Conservation (phyloP, 2,797 vertebrate genomes). For the Danionella dracula region DNA sequence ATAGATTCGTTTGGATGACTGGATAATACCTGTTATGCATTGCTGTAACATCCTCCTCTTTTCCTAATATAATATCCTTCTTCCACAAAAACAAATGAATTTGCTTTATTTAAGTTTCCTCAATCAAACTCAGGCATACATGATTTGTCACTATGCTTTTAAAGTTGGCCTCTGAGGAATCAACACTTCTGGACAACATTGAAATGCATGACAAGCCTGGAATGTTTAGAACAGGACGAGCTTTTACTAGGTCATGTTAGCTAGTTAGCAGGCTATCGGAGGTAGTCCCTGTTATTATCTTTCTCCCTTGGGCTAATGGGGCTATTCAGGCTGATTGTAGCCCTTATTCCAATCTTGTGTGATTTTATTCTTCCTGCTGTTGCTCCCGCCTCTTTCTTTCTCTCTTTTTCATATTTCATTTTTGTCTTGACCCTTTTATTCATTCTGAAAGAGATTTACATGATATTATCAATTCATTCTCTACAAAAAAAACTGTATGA, state of each 20-base stretch:
- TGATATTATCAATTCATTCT: background rate
- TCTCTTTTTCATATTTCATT: background rate
- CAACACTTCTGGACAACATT: background rate
- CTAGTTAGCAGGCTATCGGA: slow-evolving; percentile 13
- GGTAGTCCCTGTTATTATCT: slow-evolving; percentile 7
- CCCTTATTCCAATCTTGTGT: background rate
- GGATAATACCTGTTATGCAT: no score
- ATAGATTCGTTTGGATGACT: no score
- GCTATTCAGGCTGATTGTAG: slow-evolving; percentile 14
- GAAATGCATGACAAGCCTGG: background rate
- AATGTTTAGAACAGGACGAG: slow-evolving; percentile 5
- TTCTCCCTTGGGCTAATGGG: slow-evolving; percentile 19
- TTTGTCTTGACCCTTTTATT: background rate
- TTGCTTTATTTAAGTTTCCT: no score
- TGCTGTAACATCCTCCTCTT: no score
- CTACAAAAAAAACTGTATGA: background rate
- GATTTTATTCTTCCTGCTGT: slow-evolving; percentile 39
- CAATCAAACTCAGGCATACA: no score
- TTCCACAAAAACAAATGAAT: no score
- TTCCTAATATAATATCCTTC: no score
- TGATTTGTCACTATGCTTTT: background rate
- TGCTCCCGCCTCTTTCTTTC: slow-evolving; percentile 51
- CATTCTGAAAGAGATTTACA: background rate
- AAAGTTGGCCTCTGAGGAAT: background rate
- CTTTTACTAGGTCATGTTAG: background rate